These are phyloP conservation scores for Oreochromis grahami DNA, from an alignment of 2,797 vertebrate genomes.

Conservation along the genomic window DNA sequence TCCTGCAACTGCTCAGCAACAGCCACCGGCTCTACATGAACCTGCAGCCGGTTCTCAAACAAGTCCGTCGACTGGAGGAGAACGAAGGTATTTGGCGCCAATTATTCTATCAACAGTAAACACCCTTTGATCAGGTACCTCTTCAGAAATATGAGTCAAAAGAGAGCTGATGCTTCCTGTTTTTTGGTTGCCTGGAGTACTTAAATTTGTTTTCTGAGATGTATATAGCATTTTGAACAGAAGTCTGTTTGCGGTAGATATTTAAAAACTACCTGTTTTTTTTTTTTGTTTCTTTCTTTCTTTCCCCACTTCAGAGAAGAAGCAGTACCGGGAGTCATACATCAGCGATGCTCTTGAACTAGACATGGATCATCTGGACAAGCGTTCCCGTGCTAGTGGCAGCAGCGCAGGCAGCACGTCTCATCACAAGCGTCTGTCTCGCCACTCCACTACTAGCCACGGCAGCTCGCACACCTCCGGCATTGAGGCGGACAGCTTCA, in stretches of 20 bases:
- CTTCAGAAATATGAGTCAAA: neutral
- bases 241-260: neutral
- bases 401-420: constrained; percentile 88
- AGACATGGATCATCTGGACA: constrained; percentile 95
- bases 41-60: constrained; percentile 93
- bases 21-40: constrained; percentile 99
- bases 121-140: neutral
- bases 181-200: neutral
- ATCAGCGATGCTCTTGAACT: constrained; percentile 97
- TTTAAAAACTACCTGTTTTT: neutral
- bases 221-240: neutral
- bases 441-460: constrained; percentile 90
- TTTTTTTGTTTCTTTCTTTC: fast-evolving
- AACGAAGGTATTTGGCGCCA: constrained; percentile 83
- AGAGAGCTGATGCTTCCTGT: neutral
- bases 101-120: neutral
- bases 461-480: constrained; percentile 97
- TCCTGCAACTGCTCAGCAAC: constrained; percentile 95
- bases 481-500: constrained; percentile 88
- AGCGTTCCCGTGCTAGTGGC: constrained; percentile 91
- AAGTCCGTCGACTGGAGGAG: constrained; percentile 92
- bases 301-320: constrained; percentile 83
- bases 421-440: constrained; percentile 87
- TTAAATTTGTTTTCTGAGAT: neutral
- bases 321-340: constrained; percentile 97